Percentiles rank a stretch among this genome's conserved stretches.
Conservation (phyloP, 2,888 invertebrate genomes). For the Perizoma affinitatum region DNA sequence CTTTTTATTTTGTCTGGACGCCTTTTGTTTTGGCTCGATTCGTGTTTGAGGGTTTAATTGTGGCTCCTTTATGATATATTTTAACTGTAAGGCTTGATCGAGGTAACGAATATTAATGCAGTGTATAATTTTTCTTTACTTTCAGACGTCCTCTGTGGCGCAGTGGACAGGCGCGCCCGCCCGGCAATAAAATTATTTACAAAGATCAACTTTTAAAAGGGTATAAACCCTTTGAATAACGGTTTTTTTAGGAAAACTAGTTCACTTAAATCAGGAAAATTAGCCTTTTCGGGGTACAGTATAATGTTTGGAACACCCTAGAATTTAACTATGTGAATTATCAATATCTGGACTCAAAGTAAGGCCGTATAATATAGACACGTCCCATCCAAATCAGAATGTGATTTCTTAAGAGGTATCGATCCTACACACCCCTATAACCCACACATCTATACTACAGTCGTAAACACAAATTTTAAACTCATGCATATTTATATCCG, state of each 20-base stretch:
- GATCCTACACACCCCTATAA: constrained; percentile 35
- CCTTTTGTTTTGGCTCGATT: constrained; percentile 66
- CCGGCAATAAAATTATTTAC: too few relatives aligned
- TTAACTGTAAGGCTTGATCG: constrained; percentile 31
- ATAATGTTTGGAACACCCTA: background rate
- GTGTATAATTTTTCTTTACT: too few relatives aligned
- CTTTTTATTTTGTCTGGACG: constrained; percentile 70
- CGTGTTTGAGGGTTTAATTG: constrained; percentile 63
- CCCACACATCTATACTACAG: constrained; percentile 41
- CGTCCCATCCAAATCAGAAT: constrained; percentile 23
- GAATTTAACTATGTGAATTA: background rate
- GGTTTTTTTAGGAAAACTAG: too few relatives aligned
- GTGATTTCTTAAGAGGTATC: constrained; percentile 39
- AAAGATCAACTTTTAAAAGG: too few relatives aligned
- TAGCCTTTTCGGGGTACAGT: background rate
- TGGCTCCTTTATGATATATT: constrained; percentile 39
- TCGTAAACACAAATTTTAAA: constrained; percentile 66
- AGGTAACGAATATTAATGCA: constrained; percentile 8
- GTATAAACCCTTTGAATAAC: too few relatives aligned
- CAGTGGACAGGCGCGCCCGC: too few relatives aligned
- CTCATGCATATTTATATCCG: constrained; percentile 83
- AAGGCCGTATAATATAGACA: constrained; percentile 19
- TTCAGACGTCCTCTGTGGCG: too few relatives aligned
- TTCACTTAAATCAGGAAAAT: too few relatives aligned
- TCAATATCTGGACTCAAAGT: background rate